These are phyloP conservation scores for Scaptomyza parva DNA, from an alignment of 2,888 invertebrate species.

Conservation along the genomic window DNA sequence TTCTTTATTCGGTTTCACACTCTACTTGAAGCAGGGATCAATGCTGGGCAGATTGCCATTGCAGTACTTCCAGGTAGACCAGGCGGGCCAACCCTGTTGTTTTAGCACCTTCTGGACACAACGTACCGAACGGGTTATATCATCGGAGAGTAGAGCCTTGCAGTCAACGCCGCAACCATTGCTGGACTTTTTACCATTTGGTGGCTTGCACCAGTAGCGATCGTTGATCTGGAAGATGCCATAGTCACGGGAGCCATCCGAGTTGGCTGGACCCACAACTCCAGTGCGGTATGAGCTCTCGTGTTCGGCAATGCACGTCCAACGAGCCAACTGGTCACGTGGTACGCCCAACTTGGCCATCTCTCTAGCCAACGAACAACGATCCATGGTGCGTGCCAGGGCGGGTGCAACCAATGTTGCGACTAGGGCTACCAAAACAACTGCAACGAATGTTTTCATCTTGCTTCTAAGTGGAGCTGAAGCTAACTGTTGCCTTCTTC, in stretches of 20 bases:
- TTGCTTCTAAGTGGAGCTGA: neutral
- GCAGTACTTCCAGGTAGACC: slow-evolving; percentile 73
- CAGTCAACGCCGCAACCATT: slow-evolving; percentile 73
- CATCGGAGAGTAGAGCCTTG: slow-evolving; percentile 60
- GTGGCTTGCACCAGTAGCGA: slow-evolving; percentile 77
- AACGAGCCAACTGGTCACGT: slow-evolving; percentile 62
- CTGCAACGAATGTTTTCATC: slow-evolving; percentile 39
- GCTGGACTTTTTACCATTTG: slow-evolving; percentile 50
- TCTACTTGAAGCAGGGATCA: slow-evolving; percentile 62
- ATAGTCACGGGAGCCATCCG: slow-evolving; percentile 84
- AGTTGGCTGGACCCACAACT: slow-evolving; percentile 84
- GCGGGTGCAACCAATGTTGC: slow-evolving; percentile 50
- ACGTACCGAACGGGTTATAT: slow-evolving; percentile 63
- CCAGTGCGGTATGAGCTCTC: slow-evolving; percentile 82
- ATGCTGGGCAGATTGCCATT: slow-evolving; percentile 57
- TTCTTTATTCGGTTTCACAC: neutral
- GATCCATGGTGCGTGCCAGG: slow-evolving; percentile 58
- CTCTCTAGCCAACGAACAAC: slow-evolving; percentile 73
- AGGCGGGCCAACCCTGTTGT: slow-evolving; percentile 76
- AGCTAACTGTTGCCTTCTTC: slow-evolving; percentile 18
- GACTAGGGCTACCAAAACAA: slow-evolving; percentile 40
- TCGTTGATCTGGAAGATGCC: slow-evolving; percentile 83
- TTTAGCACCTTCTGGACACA: slow-evolving; percentile 70
- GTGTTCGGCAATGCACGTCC: slow-evolving; percentile 77
- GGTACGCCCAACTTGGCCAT: slow-evolving; percentile 74